These are phyloP conservation scores for Oostethus manadensis DNA, from an alignment of 2,113 vertebrate species.

Conservation along the genomic window DNA sequence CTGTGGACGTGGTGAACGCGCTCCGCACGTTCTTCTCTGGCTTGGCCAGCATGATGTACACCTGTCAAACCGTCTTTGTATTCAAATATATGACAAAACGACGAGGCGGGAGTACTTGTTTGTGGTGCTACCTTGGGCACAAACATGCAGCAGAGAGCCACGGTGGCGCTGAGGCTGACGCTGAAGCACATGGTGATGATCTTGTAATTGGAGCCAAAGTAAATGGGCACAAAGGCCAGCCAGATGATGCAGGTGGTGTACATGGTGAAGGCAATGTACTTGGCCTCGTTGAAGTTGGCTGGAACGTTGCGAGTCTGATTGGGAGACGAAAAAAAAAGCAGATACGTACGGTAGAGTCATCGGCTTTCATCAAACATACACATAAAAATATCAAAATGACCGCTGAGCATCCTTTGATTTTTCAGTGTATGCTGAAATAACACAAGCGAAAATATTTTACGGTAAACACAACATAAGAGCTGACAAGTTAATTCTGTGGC, in stretches of 20 bases:
- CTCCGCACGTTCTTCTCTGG: constrained; percentile 95
- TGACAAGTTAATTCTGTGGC: too few relatives aligned
- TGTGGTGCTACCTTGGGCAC: constrained; percentile 79
- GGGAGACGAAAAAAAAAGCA: neutral
- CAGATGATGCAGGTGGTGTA: constrained; percentile 99
- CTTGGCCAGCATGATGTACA: constrained; percentile 98
- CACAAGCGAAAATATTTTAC: too few relatives aligned
- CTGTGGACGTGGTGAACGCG: constrained; percentile 94
- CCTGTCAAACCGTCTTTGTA: constrained; percentile 38
- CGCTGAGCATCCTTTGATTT: too few relatives aligned
- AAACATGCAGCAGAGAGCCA: constrained; percentile 97
- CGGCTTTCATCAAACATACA: too few relatives aligned
- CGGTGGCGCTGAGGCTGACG: constrained; percentile 93
- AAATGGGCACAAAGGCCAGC: constrained; percentile 98
- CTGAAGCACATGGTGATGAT: constrained; percentile 99
- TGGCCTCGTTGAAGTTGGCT: constrained; percentile 97
- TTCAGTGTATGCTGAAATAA: too few relatives aligned
- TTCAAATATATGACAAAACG: neutral
- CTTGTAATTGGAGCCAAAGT: constrained; percentile 99
- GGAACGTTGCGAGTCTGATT: constrained; percentile 90
- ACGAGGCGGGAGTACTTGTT: too few relatives aligned
- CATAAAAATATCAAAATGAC: too few relatives aligned
- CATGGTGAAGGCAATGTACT: constrained; percentile 99
- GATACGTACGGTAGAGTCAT: neutral
- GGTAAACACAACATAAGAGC: too few relatives aligned